phyloP scores from a whole-genome alignment of 2,797 vertebrate genomes.

The Gallinago solitaria region DNA sequence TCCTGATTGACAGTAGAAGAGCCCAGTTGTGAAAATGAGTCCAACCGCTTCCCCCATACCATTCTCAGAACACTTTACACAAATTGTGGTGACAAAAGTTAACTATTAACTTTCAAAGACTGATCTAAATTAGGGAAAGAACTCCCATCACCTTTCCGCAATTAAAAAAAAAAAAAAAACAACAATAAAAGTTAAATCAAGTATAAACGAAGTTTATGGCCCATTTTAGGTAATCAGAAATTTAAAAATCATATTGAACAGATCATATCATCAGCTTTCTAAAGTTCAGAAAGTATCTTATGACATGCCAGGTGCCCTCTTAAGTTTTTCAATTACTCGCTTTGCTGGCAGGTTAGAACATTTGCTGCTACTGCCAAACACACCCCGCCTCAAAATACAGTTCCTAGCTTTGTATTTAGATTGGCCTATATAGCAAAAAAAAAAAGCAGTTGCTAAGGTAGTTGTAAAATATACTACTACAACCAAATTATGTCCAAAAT shows the following conservation, averaged over 20 bases:
- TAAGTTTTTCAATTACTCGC: background rate
- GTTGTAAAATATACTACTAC: background rate
- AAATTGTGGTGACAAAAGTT: background rate
- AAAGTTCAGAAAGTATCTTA: background rate
- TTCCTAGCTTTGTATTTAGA: background rate
- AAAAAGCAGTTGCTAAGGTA: background rate
- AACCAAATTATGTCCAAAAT: background rate
- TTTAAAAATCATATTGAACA: background rate
- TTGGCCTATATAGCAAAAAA: background rate
- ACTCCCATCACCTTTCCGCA: background rate
- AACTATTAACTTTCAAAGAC: background rate
- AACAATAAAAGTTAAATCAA: background rate
- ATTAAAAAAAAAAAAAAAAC: background rate
- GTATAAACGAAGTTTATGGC: background rate
- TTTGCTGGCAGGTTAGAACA: background rate
- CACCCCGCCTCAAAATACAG: background rate
- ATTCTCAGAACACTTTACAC: background rate
- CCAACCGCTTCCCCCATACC: background rate
- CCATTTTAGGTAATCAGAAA: fast-evolving
- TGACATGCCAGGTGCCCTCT: background rate
- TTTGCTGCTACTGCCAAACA: background rate
- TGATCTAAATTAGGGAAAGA: background rate
- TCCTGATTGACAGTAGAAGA: background rate
- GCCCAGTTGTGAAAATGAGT: background rate
- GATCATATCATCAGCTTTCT: background rate